Percentiles rank a stretch among this genome's conserved stretches.
These are phyloP conservation scores for Pagetopsis macropterus DNA, from an alignment of 2,797 vertebrate species.

Conservation along the genomic window DNA sequence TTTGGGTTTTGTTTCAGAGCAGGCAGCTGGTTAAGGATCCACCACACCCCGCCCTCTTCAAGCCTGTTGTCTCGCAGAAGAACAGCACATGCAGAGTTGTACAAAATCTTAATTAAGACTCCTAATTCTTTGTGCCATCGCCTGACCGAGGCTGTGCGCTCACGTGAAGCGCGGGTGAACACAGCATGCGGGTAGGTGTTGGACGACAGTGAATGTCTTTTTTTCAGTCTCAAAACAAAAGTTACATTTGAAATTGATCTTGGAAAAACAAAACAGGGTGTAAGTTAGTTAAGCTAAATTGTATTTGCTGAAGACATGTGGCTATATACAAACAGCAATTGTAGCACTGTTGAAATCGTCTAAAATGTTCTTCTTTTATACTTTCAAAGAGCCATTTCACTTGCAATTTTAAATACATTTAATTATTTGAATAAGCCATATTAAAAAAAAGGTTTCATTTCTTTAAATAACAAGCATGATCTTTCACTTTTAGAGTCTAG, in stretches of 20 bases:
- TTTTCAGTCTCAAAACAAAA: slow-evolving; percentile 17
- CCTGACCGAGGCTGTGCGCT: slow-evolving; percentile 78
- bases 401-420: background rate
- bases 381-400: background rate
- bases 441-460: background rate
- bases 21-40: slow-evolving; percentile 77
- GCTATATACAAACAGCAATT: background rate
- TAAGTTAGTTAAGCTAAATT: slow-evolving; percentile 4
- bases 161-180: slow-evolving; percentile 74
- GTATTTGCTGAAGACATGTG: background rate
- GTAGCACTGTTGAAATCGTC: background rate
- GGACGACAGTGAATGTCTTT: slow-evolving; percentile 22
- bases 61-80: slow-evolving; percentile 73
- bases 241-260: background rate
- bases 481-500: background rate
- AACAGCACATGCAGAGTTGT: slow-evolving; percentile 78
- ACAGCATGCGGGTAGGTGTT: slow-evolving; percentile 47
- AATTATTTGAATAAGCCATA: background rate
- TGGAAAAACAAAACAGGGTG: slow-evolving; percentile 13
- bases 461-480: background rate
- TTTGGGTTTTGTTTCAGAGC: slow-evolving; percentile 64
- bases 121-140: slow-evolving; percentile 81
- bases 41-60: slow-evolving; percentile 55
- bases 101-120: slow-evolving; percentile 84
- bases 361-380: background rate